A percentile compares a stretch with the other conserved stretches of the same genome.
phyloP scores from a whole-genome alignment of 2,113 vertebrate species.

The Oceanodroma tethys region DNA sequence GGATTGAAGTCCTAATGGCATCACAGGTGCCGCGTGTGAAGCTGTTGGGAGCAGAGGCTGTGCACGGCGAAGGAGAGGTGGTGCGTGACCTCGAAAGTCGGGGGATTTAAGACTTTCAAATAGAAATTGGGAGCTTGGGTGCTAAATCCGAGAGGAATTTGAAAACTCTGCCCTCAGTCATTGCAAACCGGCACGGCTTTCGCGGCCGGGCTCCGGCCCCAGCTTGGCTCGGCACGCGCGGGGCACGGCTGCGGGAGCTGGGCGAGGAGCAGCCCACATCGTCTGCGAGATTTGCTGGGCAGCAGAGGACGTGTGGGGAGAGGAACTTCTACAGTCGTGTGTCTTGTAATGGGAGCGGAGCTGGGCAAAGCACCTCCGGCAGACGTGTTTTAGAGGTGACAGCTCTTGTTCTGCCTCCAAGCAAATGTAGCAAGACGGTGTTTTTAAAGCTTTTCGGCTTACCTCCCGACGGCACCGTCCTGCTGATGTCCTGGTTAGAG shows the following conservation, averaged over 20 bases:
- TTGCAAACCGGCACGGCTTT: neutral
- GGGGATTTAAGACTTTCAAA: neutral
- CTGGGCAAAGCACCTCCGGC: neutral
- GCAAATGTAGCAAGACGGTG: neutral
- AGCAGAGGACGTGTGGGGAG: neutral
- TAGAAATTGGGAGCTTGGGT: neutral
- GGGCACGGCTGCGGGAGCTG: too few species aligned
- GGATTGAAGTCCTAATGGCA: neutral
- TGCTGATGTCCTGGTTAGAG: neutral
- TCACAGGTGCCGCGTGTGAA: accelerated
- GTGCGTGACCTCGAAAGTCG: neutral
- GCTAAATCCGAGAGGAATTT: neutral
- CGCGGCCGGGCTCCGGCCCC: neutral
- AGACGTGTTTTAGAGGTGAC: neutral
- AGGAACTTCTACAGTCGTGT: too few species aligned
- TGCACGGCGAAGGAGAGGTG: neutral
- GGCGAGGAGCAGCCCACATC: neutral
- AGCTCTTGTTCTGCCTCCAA: neutral
- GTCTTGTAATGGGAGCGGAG: neutral
- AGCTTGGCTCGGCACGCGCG: neutral
- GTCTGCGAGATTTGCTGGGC: neutral
- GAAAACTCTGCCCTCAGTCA: neutral
- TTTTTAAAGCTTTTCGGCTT: neutral
- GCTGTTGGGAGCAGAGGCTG: neutral
- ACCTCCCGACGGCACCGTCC: too few species aligned